Evolutionary conservation across 2,888 invertebrate genomes (phyloP).

Genomic region (Sarcophaga rosellei): DNA sequence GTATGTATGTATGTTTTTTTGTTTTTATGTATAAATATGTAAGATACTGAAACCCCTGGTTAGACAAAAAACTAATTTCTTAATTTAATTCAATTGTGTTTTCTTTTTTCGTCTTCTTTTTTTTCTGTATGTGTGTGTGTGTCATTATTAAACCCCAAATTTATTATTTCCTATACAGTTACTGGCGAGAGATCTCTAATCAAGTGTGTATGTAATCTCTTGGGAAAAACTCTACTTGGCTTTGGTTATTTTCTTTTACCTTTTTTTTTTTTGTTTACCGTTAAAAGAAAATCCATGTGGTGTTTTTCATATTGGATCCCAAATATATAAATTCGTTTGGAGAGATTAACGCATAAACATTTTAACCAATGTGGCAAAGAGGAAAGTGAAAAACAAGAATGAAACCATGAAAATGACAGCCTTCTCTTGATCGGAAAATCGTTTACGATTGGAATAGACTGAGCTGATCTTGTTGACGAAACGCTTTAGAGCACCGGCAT

Average conservation of each 20-base stretch:
- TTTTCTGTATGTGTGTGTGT: too few species aligned
- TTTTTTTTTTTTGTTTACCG: constrained; percentile 33
- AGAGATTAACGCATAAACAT: constrained; percentile 77
- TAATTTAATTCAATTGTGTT: neutral
- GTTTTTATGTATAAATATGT: constrained; percentile 59
- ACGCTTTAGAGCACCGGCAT: constrained; percentile 79
- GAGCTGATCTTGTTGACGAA: constrained; percentile 79
- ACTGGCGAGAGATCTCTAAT: constrained; percentile 32
- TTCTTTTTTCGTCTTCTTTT: neutral
- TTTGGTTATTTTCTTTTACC: constrained; percentile 39
- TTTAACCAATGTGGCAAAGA: constrained; percentile 79
- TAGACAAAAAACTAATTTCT: neutral
- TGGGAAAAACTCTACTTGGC: constrained; percentile 18
- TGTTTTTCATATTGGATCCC: constrained; percentile 31
- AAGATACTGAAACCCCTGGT: constrained; percentile 65
- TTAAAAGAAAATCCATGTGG: constrained; percentile 46
- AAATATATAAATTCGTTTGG: constrained; percentile 33
- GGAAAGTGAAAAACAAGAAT: constrained; percentile 79
- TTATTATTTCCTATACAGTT: neutral
- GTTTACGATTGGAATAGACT: constrained; percentile 79
- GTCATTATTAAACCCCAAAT: neutral
- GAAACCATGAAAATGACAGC: constrained; percentile 80
- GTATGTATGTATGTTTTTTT: constrained; percentile 57
- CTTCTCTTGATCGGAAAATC: constrained; percentile 80
- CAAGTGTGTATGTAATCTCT: constrained; percentile 33